A percentile compares a stretch with the other conserved stretches of the same genome.
These are phyloP conservation scores for Clusia tigrina DNA, from an alignment of 2,888 invertebrate species.

Conservation along the genomic window DNA sequence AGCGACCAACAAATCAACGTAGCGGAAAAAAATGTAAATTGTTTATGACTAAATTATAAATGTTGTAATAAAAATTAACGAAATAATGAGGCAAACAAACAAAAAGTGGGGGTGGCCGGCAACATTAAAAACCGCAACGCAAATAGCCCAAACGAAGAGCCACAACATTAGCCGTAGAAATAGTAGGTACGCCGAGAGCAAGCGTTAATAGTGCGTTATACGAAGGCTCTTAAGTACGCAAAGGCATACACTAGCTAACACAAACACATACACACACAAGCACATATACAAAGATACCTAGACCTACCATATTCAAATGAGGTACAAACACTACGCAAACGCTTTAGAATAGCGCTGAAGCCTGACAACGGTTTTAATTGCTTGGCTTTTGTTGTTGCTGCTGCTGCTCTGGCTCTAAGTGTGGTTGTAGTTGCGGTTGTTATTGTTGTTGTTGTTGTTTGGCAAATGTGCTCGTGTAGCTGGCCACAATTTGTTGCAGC, in stretches of 20 bases:
- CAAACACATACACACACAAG: constrained; percentile 3
- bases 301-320: constrained; percentile 50
- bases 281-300: constrained; percentile 44
- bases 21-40: constrained; percentile 24
- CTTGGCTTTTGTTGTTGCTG: constrained; percentile 20
- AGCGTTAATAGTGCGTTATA: constrained; percentile 59
- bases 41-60: constrained; percentile 52
- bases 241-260: constrained; percentile 5
- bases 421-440: background rate
- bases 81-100: constrained; percentile 22
- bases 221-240: too few species aligned
- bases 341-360: constrained; percentile 34
- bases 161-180: constrained; percentile 31
- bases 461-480: background rate
- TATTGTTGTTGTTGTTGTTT: background rate
- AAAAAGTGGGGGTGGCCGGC: too few species aligned
- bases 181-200: constrained; percentile 49
- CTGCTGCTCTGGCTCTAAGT: background rate
- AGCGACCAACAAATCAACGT: constrained; percentile 5
- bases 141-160: too few species aligned
- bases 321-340: constrained; percentile 36
- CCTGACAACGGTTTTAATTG: constrained; percentile 33
- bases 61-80: constrained; percentile 29
- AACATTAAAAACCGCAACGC: too few species aligned
- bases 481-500: background rate